These are phyloP conservation scores for Scalopus aquaticus DNA, from an alignment of 2,113 vertebrate genomes.

Conservation along the genomic window DNA sequence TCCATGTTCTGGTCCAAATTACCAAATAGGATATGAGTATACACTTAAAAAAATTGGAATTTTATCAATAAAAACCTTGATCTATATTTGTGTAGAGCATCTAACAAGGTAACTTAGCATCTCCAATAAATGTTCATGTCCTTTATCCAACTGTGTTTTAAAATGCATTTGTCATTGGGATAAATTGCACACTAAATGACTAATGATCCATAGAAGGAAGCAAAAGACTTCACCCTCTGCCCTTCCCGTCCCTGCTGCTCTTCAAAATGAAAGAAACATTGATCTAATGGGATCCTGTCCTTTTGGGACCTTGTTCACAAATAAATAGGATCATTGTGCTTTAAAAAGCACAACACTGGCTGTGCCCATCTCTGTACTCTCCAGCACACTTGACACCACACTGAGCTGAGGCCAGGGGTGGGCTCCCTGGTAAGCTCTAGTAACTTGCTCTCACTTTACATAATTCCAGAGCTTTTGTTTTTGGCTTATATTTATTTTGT, in stretches of 20 bases:
- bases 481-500: too few relatives aligned
- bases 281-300: neutral
- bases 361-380: neutral
- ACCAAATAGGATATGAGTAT: neutral
- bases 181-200: neutral
- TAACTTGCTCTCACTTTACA: neutral
- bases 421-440: too few relatives aligned
- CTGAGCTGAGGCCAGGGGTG: rapidly evolving
- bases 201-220: neutral
- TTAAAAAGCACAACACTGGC: neutral
- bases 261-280: neutral
- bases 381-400: neutral
- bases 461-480: neutral
- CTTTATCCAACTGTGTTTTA: neutral
- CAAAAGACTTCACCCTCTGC: neutral
- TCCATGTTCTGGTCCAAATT: neutral
- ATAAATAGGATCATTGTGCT: neutral
- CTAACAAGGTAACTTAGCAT: neutral
- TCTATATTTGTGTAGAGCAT: neutral
- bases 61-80: neutral
- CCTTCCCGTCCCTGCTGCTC: neutral
- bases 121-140: neutral
- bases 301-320: neutral
- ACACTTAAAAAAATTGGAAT: neutral
- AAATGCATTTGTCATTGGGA: neutral